phyloP scores from a whole-genome alignment of 2,797 vertebrate genomes.

The Tarsius wallacei region DNA sequence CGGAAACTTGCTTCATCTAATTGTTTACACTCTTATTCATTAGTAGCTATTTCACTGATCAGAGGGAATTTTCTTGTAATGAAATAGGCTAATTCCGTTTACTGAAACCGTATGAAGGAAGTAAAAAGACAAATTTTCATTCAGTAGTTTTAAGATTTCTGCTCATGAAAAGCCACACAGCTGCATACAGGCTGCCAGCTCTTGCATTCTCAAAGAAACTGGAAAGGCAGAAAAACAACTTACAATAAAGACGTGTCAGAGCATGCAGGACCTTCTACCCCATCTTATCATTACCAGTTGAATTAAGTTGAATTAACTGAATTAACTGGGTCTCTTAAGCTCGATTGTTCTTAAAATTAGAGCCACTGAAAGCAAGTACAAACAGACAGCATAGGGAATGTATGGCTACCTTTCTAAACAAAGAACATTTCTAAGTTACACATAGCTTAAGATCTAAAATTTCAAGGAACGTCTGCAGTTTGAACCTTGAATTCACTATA shows the following conservation, averaged over 20 bases:
- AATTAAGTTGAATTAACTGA: slow-evolving; percentile 58
- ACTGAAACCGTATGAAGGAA: slow-evolving; percentile 50
- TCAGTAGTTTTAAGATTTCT: slow-evolving; percentile 74
- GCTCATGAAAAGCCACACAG: slow-evolving; percentile 61
- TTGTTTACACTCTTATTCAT: slow-evolving; percentile 77
- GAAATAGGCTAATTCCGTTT: slow-evolving; percentile 83
- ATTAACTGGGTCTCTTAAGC: background rate
- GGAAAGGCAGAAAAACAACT: background rate
- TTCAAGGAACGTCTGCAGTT: background rate
- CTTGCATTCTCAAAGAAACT: slow-evolving; percentile 30
- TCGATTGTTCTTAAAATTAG: background rate
- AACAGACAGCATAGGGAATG: background rate
- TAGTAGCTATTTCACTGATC: slow-evolving; percentile 75
- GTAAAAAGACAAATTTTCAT: slow-evolving; percentile 70
- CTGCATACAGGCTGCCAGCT: slow-evolving; percentile 13
- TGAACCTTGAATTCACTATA: background rate
- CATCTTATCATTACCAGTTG: background rate
- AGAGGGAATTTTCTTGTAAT: slow-evolving; percentile 73
- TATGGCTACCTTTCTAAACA: background rate
- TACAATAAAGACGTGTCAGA: background rate
- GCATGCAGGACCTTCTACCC: background rate
- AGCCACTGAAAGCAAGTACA: background rate
- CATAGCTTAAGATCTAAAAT: background rate
- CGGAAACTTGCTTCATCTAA: slow-evolving; percentile 68
- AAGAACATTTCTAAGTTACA: background rate